Percentiles rank a stretch among this genome's conserved stretches.
These are phyloP conservation scores for Brachynemurus nebulosus DNA, from an alignment of 2,888 invertebrate genomes.

Conservation along the genomic window DNA sequence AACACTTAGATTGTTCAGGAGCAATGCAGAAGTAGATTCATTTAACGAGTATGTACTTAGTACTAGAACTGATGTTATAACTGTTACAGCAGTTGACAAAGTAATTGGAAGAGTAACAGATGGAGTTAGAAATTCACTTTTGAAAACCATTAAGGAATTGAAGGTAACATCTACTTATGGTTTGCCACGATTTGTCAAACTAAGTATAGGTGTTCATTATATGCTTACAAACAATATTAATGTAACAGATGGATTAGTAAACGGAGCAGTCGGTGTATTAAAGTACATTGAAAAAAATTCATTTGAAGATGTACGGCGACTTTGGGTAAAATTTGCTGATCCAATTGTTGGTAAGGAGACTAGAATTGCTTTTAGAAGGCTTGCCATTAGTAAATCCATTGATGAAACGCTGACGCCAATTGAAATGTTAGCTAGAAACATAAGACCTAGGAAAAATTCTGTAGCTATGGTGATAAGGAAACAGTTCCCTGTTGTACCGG, in stretches of 20 bases:
- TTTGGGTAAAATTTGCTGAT: no score
- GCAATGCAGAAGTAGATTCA: conserved; percentile 11
- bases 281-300: not conserved
- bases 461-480: conserved; percentile 5
- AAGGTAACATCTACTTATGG: conserved; percentile 10
- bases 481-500: conserved; percentile 16
- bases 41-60: conserved; percentile 10
- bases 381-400: no score
- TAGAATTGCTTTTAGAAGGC: no score
- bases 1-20: conserved; percentile 11
- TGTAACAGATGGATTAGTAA: conserved; percentile 15
- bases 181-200: conserved; percentile 10
- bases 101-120: conserved; percentile 1
- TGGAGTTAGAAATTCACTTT: not conserved
- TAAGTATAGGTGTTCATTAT: conserved; percentile 20
- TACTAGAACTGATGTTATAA: not conserved
- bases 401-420: not conserved
- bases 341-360: not conserved
- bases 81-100: conserved; percentile 1
- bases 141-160: not conserved
- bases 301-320: no score
- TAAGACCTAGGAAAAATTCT: no score
- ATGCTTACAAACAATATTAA: conserved; percentile 17
- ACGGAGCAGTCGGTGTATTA: conserved; percentile 18
- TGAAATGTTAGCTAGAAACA: not conserved